A percentile compares a stretch with the other conserved stretches of the same genome.
phyloP scores from a whole-genome alignment of 2,113 vertebrate genomes.

The Nanger granti region DNA sequence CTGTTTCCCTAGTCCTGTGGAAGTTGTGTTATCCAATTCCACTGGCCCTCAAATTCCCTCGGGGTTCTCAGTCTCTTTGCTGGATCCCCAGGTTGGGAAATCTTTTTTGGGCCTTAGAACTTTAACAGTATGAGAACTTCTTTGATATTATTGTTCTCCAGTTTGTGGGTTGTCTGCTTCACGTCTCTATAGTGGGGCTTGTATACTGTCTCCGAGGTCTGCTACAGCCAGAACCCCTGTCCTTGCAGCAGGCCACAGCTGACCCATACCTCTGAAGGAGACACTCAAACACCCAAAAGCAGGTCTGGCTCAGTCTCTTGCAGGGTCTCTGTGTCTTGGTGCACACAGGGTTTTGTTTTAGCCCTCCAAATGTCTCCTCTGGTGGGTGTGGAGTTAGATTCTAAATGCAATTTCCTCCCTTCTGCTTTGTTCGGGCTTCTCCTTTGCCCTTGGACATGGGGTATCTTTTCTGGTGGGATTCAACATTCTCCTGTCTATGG shows the following conservation, averaged over 20 bases:
- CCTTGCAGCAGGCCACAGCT: background rate
- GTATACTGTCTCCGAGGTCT: background rate
- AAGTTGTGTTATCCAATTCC: background rate
- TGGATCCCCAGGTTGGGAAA: background rate
- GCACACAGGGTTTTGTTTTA: background rate
- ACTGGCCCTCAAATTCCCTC: background rate
- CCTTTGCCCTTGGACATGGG: background rate
- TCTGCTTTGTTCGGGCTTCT: background rate
- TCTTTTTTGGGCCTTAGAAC: background rate
- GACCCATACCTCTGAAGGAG: background rate
- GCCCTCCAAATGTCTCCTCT: background rate
- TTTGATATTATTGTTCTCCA: background rate
- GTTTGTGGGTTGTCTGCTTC: background rate
- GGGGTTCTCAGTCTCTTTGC: background rate
- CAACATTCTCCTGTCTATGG: background rate
- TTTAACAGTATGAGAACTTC: background rate
- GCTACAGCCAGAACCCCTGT: background rate
- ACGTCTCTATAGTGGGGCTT: background rate
- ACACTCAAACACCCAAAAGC: background rate
- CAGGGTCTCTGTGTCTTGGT: background rate
- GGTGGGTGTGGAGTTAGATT: background rate
- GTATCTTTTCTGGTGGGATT: background rate
- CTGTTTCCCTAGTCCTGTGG: background rate
- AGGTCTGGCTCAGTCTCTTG: background rate
- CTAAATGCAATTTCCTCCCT: background rate